phyloP scores from a whole-genome alignment of 2,113 vertebrate species.

The Carlito syrichta region DNA sequence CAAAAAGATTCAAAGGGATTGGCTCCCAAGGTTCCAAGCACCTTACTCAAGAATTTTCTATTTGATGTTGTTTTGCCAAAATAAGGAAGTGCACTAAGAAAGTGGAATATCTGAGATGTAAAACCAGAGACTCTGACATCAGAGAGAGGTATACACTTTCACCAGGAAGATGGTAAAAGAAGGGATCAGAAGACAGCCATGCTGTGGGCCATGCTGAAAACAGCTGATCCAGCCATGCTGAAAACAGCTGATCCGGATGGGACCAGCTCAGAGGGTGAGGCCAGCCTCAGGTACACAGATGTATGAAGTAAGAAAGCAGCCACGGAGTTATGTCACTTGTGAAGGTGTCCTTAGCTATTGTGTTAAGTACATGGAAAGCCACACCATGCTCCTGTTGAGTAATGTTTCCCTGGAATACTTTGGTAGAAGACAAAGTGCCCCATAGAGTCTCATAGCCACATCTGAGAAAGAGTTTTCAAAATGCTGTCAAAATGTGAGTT shows the following conservation, averaged over 20 bases:
- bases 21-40: background rate
- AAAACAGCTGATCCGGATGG: background rate
- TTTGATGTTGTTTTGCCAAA: background rate
- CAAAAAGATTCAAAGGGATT: background rate
- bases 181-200: background rate
- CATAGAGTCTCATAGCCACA: background rate
- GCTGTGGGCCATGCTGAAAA: too few relatives aligned
- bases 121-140: too few relatives aligned
- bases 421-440: background rate
- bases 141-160: background rate
- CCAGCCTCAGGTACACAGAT: background rate
- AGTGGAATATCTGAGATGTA: background rate
- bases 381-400: fast-evolving
- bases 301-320: background rate
- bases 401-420: background rate
- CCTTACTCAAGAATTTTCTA: background rate
- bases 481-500: background rate
- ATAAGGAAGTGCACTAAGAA: background rate
- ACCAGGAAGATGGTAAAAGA: background rate
- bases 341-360: background rate
- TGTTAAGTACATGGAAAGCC: background rate
- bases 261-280: background rate
- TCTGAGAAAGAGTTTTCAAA: background rate
- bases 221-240: too few relatives aligned
- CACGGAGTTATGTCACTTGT: background rate